Base-by-base conservation (phyloP, 1,140 invertebrate species). In the Eupristina koningsbergeri region DNA sequence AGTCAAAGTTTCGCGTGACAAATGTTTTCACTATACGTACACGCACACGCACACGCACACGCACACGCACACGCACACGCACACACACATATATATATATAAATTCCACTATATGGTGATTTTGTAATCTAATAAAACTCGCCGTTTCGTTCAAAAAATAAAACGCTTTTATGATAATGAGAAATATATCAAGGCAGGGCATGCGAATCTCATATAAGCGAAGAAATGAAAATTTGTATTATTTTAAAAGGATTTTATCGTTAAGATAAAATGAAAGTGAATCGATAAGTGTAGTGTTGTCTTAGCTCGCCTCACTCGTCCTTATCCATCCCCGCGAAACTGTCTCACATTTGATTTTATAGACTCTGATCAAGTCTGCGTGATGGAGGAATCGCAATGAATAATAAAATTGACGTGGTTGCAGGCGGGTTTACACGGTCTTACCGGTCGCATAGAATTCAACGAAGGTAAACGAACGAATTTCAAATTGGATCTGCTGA, bases 371-470 rank as follows among this genome's bases (percentile, higher is more conserved):
- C 64, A 69, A 80, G 31, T 80, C 5, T 13, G 8, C 58, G 58
- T n/a, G 34, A 75, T 75, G n/a, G 47, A 53, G n/a, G 73, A 19
- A 47, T 75, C 34, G 11, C 11, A 45, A 58, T 74, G 7, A 50
- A 77, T 45, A 47, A 41, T 73, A 73, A 73, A 73, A 45, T 73
- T 73, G 73, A 29, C 39, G 2, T 76, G 39, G 79, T 92, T 91
- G 39, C 93, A 98, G 97, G 95, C 95, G 77, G 94, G 94, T 85
- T 94, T 96, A 69, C 94, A 96, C 86, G 98, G 98, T 0, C 91
- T 99, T 67, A 98, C 98, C 0, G 98, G 98, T 9, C 95, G 94
- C 53, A 95, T 99, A 71, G 94, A 97, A 84, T 98, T 99, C 92
- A 95, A 95, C 85, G 95, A 97, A 89, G 97, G 97, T 0, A 95